Conservation (phyloP, 1,140 invertebrate species). For the Penaeus vannamei region DNA sequence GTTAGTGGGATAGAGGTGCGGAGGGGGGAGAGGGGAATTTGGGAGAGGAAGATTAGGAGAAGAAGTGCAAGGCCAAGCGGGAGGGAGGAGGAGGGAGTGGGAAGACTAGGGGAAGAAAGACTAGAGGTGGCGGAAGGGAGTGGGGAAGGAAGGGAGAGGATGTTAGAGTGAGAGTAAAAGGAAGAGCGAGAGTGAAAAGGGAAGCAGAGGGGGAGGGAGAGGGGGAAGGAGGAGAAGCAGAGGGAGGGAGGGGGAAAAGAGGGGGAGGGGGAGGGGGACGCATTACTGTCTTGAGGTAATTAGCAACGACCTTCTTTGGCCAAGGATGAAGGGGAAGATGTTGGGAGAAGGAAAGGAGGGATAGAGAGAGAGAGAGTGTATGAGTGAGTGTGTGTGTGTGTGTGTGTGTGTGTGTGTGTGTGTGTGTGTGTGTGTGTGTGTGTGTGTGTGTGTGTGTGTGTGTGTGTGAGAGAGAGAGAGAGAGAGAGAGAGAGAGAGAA, state of each 20-base stretch:
- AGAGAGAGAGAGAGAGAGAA: too few species aligned
- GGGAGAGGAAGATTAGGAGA: not conserved
- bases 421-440: too few species aligned
- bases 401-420: too few species aligned
- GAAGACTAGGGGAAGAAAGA: not conserved
- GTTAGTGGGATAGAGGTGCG: not conserved
- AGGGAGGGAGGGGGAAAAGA: not conserved
- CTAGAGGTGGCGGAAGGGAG: too few species aligned
- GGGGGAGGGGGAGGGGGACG: not conserved
- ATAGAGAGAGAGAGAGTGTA: not conserved
- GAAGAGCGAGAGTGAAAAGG: too few species aligned
- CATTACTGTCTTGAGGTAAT: too few species aligned
- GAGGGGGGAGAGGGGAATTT: too few species aligned
- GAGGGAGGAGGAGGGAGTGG: not conserved
- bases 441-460: too few species aligned
- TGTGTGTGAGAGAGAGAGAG: too few species aligned
- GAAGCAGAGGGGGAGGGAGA: not conserved
- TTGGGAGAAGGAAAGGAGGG: not conserved
- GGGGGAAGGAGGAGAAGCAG: not conserved
- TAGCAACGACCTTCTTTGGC: too few species aligned
- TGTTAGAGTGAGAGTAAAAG: not conserved
- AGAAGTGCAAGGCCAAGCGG: not conserved
- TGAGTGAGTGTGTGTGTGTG: too few species aligned
- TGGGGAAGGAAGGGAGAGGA: not conserved
- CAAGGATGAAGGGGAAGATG: not conserved